Base-by-base conservation (phyloP, 2,113 vertebrate species). In the Callipepla squamata region DNA sequence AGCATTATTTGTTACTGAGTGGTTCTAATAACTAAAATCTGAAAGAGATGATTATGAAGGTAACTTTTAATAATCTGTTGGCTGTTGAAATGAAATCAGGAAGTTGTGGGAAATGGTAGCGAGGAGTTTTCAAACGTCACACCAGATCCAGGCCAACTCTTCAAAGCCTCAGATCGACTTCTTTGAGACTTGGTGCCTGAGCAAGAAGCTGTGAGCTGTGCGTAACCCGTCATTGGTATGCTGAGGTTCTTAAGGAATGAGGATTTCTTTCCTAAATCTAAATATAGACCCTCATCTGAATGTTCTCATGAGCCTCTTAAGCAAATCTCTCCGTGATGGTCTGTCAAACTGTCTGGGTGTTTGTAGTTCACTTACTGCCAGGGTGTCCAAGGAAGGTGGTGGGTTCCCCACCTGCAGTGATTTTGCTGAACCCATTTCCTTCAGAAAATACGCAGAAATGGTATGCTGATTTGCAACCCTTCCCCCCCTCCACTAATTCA, bases 221-320 rank as follows among this genome's bases (percentile, higher is more conserved):
- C 32, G 19, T 74, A 63, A 53, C 26, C 3, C 9, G 38, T 75
- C 20, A n/a, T 36, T 62, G 63, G 17, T 68, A 42, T 0, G 0
- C 30, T 0, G 2, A 68, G 11, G 48, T 87, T 87, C 76, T 89
- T 53, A 50, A 72, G 32, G 68, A 93, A 78, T 34, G 38, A 89
- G 53, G 80, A 63, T 74, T 81, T 94, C 14, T 77, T 80, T 83
- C 26, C 57, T 36, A 66, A 95, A 89, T 77, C 87, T 83, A 87
- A 92, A 89, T 92, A 14, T 48, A 90, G 62, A 68, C 91, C 36
- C 57, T 76, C 21, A n/a, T 90, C 92, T 92, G 68, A 92, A 85
- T 80, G 36, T 83, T 91, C 45, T 21, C 28, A 51, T 83, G 72
- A 95, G 45, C 48, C 34, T 85, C 67, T 92, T 86, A 62, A 25